Evolutionary conservation across 2,797 vertebrate species (phyloP).

Genomic region (Lepilemur ruficaudatus): DNA sequence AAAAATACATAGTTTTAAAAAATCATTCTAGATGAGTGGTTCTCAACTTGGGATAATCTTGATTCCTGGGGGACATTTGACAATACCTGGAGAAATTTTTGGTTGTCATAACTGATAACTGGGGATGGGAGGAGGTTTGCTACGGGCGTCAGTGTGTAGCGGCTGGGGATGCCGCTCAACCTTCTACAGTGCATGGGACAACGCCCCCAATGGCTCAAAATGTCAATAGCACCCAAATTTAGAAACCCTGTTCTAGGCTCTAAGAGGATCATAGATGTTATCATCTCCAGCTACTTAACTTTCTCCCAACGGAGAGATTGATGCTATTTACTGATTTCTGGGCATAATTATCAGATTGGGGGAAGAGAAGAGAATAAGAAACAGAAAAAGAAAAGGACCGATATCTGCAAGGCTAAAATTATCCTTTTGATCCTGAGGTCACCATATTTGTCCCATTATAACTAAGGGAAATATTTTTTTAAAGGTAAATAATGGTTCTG

Average conservation of each 20-base stretch:
- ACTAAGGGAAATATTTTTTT: not conserved
- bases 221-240: not conserved
- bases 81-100: not conserved
- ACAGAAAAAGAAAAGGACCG: not conserved
- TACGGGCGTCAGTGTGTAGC: not conserved
- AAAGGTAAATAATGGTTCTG: not conserved
- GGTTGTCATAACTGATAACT: not conserved
- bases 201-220: not conserved
- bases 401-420: not conserved
- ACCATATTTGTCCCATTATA: not conserved
- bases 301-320: not conserved
- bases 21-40: not conserved
- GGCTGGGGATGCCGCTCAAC: not conserved
- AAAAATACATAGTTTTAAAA: not conserved
- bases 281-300: not conserved
- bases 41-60: not conserved
- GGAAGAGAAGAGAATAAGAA: not conserved
- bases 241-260: not conserved
- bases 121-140: not conserved
- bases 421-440: not conserved
- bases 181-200: not conserved
- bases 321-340: conserved; percentile 45
- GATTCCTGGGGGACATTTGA: not conserved
- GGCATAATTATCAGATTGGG: not conserved
- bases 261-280: not conserved